Base-by-base conservation (phyloP, 1,140 invertebrate genomes). In the Epicauta chinensis region DNA sequence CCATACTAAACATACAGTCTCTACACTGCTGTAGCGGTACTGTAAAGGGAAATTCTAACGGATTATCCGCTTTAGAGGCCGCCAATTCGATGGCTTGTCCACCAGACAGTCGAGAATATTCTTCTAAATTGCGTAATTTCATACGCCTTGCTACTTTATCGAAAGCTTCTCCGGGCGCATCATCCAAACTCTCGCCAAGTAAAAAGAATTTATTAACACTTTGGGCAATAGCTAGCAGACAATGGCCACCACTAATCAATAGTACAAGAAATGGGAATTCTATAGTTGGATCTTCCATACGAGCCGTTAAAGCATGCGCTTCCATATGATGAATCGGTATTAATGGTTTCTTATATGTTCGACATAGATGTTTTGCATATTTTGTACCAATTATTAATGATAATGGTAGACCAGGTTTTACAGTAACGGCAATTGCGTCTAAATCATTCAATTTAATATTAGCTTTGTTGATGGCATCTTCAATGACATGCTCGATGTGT, bases 311-410 rank as follows among this genome's bases (percentile, higher is more conserved):
- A n/a, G 95, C 93, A 80, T 98, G 96, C 6, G 95, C 95, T 80
- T 98, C 86, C 95, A 98, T 98, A 61, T 98, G 96, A 77, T 98
- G 95, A 61, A 98, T 89, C 0, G 94, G 93, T 66, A 98, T 92
- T 56, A 98, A 75, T 3, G 92, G 91, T 71, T 93, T 92, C 0
- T 81, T 77, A 58, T 79, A 77, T 44, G 75, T 71, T 55, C 75
- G 74, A 16, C 83, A 81, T 16, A 98, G 65, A 65, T 87, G 76
- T 65, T 89, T 90, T 1, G 87, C 91, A 83, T 93, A 92, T 45
- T 84, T 80, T 29, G 87, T 72, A 32, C 95, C 95, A 51, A 97
- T 82, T 44, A 75, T 37, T 42, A 98, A 72, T 46, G 89, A 94
- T 5, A 90, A 58, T 0, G 81, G 68, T 52, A 98, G 69, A 76